Evolutionary conservation across 2,797 vertebrate species (phyloP).

Genomic region (Dallia pectoralis): DNA sequence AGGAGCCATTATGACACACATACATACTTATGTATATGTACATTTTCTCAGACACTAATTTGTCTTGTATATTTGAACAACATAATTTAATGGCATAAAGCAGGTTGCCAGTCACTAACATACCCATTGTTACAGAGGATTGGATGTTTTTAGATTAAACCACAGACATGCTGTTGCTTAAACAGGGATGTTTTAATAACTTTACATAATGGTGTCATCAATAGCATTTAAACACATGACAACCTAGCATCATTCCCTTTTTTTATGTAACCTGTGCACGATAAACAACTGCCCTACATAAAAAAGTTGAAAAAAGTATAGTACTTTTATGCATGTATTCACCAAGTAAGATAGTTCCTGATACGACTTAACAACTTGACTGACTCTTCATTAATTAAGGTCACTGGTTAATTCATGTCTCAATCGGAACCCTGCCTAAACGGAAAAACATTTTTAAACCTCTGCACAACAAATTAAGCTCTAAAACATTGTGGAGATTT

Average conservation of each 20-base stretch:
- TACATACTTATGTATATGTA: constrained; percentile 47
- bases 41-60: constrained; percentile 29
- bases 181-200: constrained; percentile 12
- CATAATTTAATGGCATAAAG: constrained; percentile 33
- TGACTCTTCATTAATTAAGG: too few species aligned
- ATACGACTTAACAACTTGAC: too few species aligned
- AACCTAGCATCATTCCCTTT: constrained; percentile 45
- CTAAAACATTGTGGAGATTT: not conserved
- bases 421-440: too few species aligned
- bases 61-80: constrained; percentile 31
- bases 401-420: too few species aligned
- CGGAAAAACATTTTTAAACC: too few species aligned
- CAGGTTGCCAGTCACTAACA: not conserved
- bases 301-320: too few species aligned
- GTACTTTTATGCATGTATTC: too few species aligned
- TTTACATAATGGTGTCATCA: constrained; percentile 13
- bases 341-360: too few species aligned
- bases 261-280: constrained; percentile 23
- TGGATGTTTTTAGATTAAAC: constrained; percentile 18
- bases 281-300: not conserved
- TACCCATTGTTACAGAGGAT: not conserved
- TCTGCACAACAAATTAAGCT: constrained; percentile 13
- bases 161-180: constrained; percentile 20
- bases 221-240: constrained; percentile 20
- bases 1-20: constrained; percentile 52